A percentile compares a stretch with the other conserved stretches of the same genome.
Conservation (phyloP, 1,140 invertebrate genomes). For the Hesperophylax magnus region DNA sequence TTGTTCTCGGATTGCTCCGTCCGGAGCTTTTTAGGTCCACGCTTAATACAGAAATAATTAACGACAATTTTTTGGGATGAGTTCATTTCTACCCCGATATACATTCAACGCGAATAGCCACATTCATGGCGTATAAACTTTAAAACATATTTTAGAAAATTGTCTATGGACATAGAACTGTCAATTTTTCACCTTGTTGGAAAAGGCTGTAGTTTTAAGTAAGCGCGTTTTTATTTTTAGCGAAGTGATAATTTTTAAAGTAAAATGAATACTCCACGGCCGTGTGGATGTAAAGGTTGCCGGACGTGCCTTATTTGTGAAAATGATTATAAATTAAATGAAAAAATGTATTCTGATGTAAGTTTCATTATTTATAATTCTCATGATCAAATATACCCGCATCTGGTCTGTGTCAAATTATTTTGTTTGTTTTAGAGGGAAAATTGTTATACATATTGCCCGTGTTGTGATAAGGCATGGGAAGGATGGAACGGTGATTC, state of each 20-base stretch:
- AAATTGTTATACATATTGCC: slow-evolving; percentile 82
- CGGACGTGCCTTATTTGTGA: slow-evolving; percentile 91
- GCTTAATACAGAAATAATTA: too few species aligned
- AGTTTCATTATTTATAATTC: slow-evolving; percentile 30
- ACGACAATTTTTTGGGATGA: too few species aligned
- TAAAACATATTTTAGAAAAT: neutral
- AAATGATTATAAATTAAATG: slow-evolving; percentile 75
- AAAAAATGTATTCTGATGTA: slow-evolving; percentile 62
- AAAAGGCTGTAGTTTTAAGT: slow-evolving; percentile 35
- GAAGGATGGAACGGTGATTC: slow-evolving; percentile 77
- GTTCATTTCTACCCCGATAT: too few species aligned
- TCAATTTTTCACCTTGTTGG: slow-evolving; percentile 4
- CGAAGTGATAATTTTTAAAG: neutral
- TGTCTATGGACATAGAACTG: slow-evolving; percentile 23
- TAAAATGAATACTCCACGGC: slow-evolving; percentile 42
- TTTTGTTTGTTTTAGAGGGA: slow-evolving; percentile 65
- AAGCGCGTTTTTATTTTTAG: slow-evolving; percentile 12
- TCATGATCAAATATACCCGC: too few species aligned
- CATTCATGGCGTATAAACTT: too few species aligned
- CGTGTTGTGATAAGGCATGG: slow-evolving; percentile 81
- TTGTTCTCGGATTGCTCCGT: too few species aligned
- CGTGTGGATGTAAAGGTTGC: slow-evolving; percentile 93
- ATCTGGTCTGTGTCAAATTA: slow-evolving; percentile 39
- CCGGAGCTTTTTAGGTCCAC: too few species aligned
- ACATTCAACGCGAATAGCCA: too few species aligned